Percentiles rank a stretch among this genome's conserved stretches.
Evolutionary conservation across 2,113 vertebrate species (phyloP).

Genomic region (Emydocephalus ijimae): DNA sequence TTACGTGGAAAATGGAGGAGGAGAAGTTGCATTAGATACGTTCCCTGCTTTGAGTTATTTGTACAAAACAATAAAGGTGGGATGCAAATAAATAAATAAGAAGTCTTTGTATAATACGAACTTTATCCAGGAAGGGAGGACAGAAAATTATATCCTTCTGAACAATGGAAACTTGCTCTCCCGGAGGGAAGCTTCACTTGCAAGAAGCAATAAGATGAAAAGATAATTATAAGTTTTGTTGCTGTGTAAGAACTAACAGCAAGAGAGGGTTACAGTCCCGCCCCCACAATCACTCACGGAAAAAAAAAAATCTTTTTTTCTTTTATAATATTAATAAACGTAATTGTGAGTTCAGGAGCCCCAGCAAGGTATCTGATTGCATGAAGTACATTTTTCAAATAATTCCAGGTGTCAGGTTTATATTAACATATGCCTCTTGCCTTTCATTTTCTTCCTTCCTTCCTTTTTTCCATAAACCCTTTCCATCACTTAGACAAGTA

Average conservation of each 20-base stretch:
- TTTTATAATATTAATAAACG: neutral
- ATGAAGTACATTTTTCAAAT: slow-evolving; percentile 4
- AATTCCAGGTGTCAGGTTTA: neutral
- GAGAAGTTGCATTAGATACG: rapidly evolving
- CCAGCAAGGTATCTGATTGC: neutral
- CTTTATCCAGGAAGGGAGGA: neutral
- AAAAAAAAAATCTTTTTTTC: neutral
- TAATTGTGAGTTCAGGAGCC: neutral
- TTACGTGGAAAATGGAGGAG: neutral
- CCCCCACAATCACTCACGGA: too few relatives aligned
- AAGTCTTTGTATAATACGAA: neutral
- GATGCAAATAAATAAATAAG: neutral
- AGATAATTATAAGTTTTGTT: neutral
- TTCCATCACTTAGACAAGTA: neutral
- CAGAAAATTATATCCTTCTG: neutral
- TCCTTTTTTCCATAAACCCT: neutral
- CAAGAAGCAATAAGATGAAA: neutral
- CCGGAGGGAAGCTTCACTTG: neutral
- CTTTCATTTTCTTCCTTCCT: neutral
- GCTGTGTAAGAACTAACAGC: neutral
- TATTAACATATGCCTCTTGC: neutral
- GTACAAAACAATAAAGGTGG: neutral
- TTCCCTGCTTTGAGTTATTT: neutral
- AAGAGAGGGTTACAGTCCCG: too few relatives aligned
- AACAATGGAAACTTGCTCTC: neutral